Evolutionary conservation across 2,797 vertebrate species (phyloP).

Genomic region (Poecile montanus): DNA sequence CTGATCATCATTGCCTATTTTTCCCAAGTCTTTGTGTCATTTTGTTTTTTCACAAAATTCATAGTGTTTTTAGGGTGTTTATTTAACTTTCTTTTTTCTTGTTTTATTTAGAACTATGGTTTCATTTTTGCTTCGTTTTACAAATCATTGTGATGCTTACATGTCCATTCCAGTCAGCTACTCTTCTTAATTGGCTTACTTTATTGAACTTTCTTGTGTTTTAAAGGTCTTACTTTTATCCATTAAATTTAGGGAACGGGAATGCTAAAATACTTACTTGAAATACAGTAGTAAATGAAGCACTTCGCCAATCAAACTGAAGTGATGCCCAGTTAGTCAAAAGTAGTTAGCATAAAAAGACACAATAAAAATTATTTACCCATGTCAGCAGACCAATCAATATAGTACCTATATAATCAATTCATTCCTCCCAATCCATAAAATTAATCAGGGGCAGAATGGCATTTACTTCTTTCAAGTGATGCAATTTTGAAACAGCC

Average conservation of each 20-base stretch:
- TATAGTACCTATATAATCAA: background rate
- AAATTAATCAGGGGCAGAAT: constrained; percentile 8
- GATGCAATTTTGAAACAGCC: background rate
- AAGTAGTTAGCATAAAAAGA: background rate
- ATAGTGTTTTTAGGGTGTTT: background rate
- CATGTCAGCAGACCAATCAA: background rate
- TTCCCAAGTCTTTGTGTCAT: background rate
- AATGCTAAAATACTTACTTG: background rate
- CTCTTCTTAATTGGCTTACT: background rate
- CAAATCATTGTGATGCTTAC: background rate
- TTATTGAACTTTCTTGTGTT: background rate
- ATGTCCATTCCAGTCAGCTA: background rate
- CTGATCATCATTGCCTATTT: background rate
- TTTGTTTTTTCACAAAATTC: background rate
- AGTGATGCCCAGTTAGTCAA: background rate
- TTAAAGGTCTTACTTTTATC: background rate
- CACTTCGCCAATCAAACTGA: background rate
- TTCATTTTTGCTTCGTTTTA: background rate
- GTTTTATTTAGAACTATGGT: background rate
- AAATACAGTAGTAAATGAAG: background rate
- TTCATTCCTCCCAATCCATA: background rate
- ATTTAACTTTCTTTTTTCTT: background rate
- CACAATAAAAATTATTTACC: constrained; percentile 19
- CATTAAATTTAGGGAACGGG: background rate
- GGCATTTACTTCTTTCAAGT: background rate